A percentile compares a stretch with the other conserved stretches of the same genome.
These are phyloP conservation scores for Lordiphosa mommai DNA, from an alignment of 1,140 invertebrate species.

Conservation along the genomic window DNA sequence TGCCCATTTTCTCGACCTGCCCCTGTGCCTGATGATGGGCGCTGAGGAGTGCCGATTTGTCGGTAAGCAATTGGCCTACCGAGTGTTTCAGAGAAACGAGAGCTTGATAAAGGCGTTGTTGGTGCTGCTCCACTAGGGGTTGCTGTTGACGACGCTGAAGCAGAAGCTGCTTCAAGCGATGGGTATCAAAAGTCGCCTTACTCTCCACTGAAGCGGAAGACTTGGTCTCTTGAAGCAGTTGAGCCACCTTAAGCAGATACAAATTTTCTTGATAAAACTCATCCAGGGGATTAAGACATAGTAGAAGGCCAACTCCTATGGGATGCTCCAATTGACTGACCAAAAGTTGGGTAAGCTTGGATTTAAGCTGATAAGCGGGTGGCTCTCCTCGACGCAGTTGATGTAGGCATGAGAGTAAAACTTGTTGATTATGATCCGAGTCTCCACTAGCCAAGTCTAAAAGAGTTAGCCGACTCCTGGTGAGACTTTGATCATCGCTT, in stretches of 20 bases:
- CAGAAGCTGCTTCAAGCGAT: background rate
- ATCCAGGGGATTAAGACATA: constrained; percentile 94
- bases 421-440: constrained; percentile 93
- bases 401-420: constrained; percentile 93
- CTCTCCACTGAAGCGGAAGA: background rate
- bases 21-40: background rate
- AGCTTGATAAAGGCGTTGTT: background rate
- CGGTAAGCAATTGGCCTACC: background rate
- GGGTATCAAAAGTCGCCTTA: background rate
- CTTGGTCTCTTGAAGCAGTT: background rate
- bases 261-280: constrained; percentile 96
- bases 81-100: background rate
- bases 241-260: constrained; percentile 95
- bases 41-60: background rate
- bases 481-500: constrained; percentile 81
- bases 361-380: constrained; percentile 91
- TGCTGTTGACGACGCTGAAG: too few relatives aligned
- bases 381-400: constrained; percentile 90
- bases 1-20: background rate
- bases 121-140: background rate
- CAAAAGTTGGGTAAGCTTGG: constrained; percentile 93
- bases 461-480: constrained; percentile 88
- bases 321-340: constrained; percentile 88
- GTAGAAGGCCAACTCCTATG: constrained; percentile 95
- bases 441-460: constrained; percentile 96